Percentiles rank a stretch among this genome's conserved stretches.
Conservation (phyloP, 2,888 invertebrate genomes). For the Isotomurus palustris region DNA sequence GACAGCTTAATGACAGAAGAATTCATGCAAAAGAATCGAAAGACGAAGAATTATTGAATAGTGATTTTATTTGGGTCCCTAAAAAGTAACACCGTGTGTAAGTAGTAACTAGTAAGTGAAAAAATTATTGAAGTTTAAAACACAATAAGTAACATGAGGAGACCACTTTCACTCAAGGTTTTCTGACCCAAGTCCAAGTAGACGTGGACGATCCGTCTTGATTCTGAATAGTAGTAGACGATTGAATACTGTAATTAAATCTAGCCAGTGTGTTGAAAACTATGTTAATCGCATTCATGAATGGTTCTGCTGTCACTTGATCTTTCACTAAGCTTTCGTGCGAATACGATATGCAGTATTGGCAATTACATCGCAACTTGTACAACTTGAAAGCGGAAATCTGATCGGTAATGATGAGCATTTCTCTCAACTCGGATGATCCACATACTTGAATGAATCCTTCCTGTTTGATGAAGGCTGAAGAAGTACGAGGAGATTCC, state of each 20-base stretch:
- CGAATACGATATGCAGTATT: constrained; percentile 26
- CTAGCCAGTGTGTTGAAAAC: constrained; percentile 27
- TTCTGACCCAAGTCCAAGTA: constrained; percentile 32
- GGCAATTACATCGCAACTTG: constrained; percentile 27
- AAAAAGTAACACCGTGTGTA: background rate
- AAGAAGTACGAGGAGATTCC: background rate
- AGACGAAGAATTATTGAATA: too few relatives aligned
- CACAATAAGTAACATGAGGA: too few relatives aligned
- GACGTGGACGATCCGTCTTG: constrained; percentile 25
- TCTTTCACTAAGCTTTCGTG: background rate
- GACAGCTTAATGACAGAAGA: constrained; percentile 30
- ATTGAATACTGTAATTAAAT: constrained; percentile 22
- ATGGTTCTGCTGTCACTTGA: constrained; percentile 21
- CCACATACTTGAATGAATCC: constrained; percentile 35
- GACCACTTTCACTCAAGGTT: background rate
- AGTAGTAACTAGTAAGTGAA: background rate
- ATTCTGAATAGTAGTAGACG: constrained; percentile 28
- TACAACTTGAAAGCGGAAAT: constrained; percentile 15
- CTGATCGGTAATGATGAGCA: constrained; percentile 25
- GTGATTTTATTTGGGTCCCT: too few relatives aligned
- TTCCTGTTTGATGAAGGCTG: constrained; percentile 9
- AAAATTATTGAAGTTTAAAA: background rate
- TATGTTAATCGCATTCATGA: constrained; percentile 25
- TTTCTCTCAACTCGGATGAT: constrained; percentile 21
- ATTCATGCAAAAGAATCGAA: background rate